Evolutionary conservation across 2,113 vertebrate species (phyloP), one percentile per base, ranked within the genome.

Genomic region (Nerophis lumbriciformis): DNA sequence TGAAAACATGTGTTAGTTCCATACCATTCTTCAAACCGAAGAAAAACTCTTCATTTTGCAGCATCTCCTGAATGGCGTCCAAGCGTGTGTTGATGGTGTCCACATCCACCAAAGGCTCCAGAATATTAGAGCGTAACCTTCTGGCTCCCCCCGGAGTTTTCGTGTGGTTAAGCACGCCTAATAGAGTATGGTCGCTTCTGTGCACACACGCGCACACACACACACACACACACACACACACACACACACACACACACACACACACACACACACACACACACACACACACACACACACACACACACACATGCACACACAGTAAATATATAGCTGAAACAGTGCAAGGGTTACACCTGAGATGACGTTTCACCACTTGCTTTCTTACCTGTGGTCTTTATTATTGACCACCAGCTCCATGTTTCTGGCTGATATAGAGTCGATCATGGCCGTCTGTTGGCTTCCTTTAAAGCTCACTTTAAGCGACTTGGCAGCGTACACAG

Each of bases 391-490:
- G 77, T 96, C 92, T 83, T 94, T 92, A 76, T 91, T 97, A 79
- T 99, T 99, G 72, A 95, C 78, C 52, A 97, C 88, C 61, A 99
- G 81, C 83, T 99, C 97, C 69, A 99, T 90, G 81, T 97, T 96
- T 69, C 91, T 84, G 1, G 94, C 94, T 80, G 97, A 96, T 14
- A 93, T 88, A 8, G 94, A 91, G 81, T 98, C 96, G 69, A 99
- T 96, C 95, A 97, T 97, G 38, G 94, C 92, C 9, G 96, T 98
- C 85, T 96, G 91, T 69, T 98, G 96, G 70, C 97, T 98, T 47
- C 96, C 94, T 69, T 92, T 94, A 78, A 99, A 99, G 86, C 59
- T 90, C 77, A 99, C 88, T 90, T 96, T 96, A 44, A 99, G 90
- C 4, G 97, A 97, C 75, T 94, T 97, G 53, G 94, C 90, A 68